Evolutionary conservation across 92 coral and sea anemone species (phyloP).

Genomic region (Desmophyllum pertusum): DNA sequence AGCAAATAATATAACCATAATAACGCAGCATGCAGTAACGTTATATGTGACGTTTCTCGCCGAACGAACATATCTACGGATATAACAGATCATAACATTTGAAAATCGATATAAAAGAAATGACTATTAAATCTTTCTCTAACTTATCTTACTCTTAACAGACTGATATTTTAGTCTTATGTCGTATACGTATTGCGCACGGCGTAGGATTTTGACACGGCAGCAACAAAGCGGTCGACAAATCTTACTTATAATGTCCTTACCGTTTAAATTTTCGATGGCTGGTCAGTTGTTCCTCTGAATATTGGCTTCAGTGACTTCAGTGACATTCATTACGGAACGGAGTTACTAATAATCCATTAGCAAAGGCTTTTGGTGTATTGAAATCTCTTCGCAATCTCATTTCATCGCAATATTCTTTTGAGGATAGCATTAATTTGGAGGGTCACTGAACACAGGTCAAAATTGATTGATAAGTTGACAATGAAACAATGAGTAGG

Average conservation of each 20-base stretch:
- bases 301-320: neutral
- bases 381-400: neutral
- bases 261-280: neutral
- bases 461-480: neutral
- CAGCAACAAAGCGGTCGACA: neutral
- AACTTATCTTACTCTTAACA: neutral
- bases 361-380: neutral
- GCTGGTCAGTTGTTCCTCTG: neutral
- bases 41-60: too few species aligned
- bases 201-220: too few species aligned
- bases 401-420: neutral
- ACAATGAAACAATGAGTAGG: neutral
- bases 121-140: neutral
- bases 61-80: neutral
- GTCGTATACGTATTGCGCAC: neutral
- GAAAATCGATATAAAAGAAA: neutral
- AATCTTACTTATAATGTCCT: neutral
- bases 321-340: neutral
- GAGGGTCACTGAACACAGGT: slow-evolving; percentile 8
- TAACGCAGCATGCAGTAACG: too few species aligned
- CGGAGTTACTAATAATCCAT: neutral
- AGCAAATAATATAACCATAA: too few species aligned
- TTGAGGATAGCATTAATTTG: slow-evolving; percentile 1
- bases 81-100: neutral
- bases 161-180: neutral